Evolutionary conservation across 2,888 invertebrate species (phyloP), one percentile per base, ranked within the genome.

Genomic region (Hypena proboscidalis): DNA sequence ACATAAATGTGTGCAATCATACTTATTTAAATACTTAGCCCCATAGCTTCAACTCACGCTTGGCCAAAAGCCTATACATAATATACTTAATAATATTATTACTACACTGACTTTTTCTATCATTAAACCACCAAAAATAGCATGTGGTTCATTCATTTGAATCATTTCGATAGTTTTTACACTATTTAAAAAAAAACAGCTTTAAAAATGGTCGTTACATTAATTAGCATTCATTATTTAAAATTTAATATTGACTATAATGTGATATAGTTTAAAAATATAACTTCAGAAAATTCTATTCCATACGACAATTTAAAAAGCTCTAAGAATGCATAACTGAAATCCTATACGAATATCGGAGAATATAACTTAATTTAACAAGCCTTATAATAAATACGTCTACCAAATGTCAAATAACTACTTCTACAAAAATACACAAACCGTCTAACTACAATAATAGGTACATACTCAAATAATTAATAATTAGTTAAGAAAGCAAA

Each of bases 401-500:
- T n/a, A n/a, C 41, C 44, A 52, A 55, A 38, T 33, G 46, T 39
- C 46, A 62, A 56, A 38, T 17, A 11, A 43, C 49, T 58, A 56
- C 39, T 8, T 38, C 6, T 21, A 61, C 54, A 38, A 45, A 40
- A 50, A 46, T 49, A 58, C 41, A 55, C 40, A 47, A 45, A 42
- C 51, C 41, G 22, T 33, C 50, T 37, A 51, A 45, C 61, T 61
- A 61, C 56, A 33, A 21, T 4, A 14, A 44, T 48, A 56, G 36
- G 43, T 25, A 58, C 34, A 32, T 47, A 37, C 22, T 29, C 38
- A 51, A 1, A 21, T 8, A 34, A 52, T 32, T 44, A 48, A 9
- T 38, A 35, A 65, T 47, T 43, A 55, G 51, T 46, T 58, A 58
- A 44, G 39, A 37, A 69, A 74, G 70, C 68, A 41, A 43, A 67